Conservation (phyloP, 2,888 invertebrate species). For the Agrotis clavis region DNA sequence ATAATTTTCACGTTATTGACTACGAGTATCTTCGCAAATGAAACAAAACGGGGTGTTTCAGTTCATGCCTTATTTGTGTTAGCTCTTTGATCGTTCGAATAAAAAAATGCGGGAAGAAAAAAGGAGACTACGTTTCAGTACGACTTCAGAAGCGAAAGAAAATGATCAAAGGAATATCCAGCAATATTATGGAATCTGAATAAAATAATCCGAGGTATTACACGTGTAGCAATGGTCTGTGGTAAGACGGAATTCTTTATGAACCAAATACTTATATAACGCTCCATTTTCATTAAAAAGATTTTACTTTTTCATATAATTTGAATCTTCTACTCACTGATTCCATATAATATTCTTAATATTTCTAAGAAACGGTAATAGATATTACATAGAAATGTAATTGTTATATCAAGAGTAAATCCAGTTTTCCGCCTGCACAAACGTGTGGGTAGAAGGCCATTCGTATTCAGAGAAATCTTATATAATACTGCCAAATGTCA, state of each 20-base stretch:
- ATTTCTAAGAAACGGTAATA: background rate
- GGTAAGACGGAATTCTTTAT: background rate
- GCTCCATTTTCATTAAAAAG: background rate
- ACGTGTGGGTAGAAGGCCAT: background rate
- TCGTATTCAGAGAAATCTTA: no score
- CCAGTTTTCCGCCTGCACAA: background rate
- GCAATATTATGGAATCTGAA: slow-evolving; percentile 23
- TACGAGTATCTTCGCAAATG: background rate
- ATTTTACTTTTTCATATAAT: background rate
- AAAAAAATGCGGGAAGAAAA: slow-evolving; percentile 5
- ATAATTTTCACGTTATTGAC: background rate
- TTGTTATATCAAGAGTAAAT: background rate
- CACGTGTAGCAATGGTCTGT: slow-evolving; percentile 13
- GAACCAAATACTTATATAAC: slow-evolving; percentile 7
- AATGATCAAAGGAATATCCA: slow-evolving; percentile 36
- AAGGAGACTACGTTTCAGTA: slow-evolving; percentile 12
- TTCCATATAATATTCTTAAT: background rate
- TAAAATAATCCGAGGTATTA: slow-evolving; percentile 33
- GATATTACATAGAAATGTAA: background rate
- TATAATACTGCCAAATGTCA: background rate
- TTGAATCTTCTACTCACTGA: background rate
- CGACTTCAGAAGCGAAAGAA: slow-evolving; percentile 10
- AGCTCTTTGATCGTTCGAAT: slow-evolving; percentile 36
- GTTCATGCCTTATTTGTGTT: background rate
- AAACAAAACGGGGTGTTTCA: slow-evolving; percentile 9